phyloP scores from a whole-genome alignment of 1,140 invertebrate genomes.

The Dryas iulia region DNA sequence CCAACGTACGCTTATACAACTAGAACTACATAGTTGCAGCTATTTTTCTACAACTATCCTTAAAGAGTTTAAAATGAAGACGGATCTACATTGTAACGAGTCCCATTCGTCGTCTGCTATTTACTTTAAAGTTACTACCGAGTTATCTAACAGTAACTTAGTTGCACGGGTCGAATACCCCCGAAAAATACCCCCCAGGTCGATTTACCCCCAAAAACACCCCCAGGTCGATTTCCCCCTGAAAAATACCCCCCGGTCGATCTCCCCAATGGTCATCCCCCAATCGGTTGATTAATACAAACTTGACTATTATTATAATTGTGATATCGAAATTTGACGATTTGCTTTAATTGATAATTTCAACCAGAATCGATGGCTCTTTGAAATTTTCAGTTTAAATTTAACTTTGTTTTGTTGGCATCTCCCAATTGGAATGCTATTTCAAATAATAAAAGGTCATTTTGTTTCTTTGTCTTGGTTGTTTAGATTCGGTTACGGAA shows the following conservation, averaged over 20 bases:
- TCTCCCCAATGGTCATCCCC: slow-evolving; percentile 3
- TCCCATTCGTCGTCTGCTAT: slow-evolving; percentile 7
- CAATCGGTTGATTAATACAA: slow-evolving; percentile 65
- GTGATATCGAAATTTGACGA: slow-evolving; percentile 49
- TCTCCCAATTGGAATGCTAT: slow-evolving; percentile 7
- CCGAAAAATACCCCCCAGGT: background rate
- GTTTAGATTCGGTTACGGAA: background rate
- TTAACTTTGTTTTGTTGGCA: slow-evolving; percentile 14
- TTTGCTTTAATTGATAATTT: slow-evolving; percentile 48
- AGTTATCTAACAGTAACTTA: background rate
- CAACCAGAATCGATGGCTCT: slow-evolving; percentile 30
- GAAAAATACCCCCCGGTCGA: background rate
- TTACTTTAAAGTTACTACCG: slow-evolving; percentile 6
- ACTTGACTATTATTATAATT: slow-evolving; percentile 67
- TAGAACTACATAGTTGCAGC: background rate
- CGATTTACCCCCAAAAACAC: too few relatives aligned
- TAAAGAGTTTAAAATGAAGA: background rate
- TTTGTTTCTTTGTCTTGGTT: background rate
- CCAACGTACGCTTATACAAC: background rate
- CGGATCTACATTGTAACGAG: background rate
- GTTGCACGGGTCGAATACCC: background rate
- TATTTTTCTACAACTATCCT: background rate
- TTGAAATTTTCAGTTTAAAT: slow-evolving; percentile 25
- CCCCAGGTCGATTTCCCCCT: background rate
- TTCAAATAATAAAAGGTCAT: background rate